A percentile compares a stretch with the other conserved stretches of the same genome.
These are phyloP conservation scores for Panagrolaimus sp. DNA, from an alignment of 1,140 invertebrate species.

Conservation along the genomic window DNA sequence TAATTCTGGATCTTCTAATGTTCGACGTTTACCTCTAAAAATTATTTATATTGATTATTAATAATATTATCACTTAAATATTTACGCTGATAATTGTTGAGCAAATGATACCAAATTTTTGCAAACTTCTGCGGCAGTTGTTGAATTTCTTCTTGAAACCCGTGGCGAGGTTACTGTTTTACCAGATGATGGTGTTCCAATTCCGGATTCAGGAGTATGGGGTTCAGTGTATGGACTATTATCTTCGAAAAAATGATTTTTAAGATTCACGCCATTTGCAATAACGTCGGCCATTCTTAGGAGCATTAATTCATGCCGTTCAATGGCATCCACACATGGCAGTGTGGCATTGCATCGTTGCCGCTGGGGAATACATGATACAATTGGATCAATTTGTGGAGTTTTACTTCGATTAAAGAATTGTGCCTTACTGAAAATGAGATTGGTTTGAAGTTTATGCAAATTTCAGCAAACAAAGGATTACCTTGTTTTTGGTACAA, in stretches of 20 bases:
- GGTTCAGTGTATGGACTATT: slow-evolving; percentile 1
- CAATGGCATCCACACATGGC: slow-evolving; percentile 73
- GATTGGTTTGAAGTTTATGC: too few species aligned
- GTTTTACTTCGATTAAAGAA: slow-evolving; percentile 3
- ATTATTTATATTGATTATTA: background rate
- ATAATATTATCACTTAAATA: too few species aligned
- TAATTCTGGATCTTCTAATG: slow-evolving; percentile 75
- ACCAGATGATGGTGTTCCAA: background rate
- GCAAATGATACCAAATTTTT: slow-evolving; percentile 74
- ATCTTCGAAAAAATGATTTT: background rate
- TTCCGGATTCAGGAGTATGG: slow-evolving; percentile 8
- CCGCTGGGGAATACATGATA: slow-evolving; percentile 15
- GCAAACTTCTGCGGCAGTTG: slow-evolving; percentile 67
- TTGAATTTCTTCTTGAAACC: slow-evolving; percentile 37
- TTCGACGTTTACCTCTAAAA: slow-evolving; percentile 66
- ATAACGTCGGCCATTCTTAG: slow-evolving; percentile 75
- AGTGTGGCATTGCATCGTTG: slow-evolving; percentile 61
- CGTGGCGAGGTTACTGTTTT: slow-evolving; percentile 42
- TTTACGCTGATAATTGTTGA: slow-evolving; percentile 65
- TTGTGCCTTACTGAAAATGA: slow-evolving; percentile 11
- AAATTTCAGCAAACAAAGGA: too few species aligned
- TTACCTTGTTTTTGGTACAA: too few species aligned
- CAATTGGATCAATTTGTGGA: background rate
- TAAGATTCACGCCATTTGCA: slow-evolving; percentile 65
- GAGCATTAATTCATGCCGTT: slow-evolving; percentile 74